These are phyloP conservation scores for Sphaerophoria rueppellii DNA, from an alignment of 2,888 invertebrate genomes.

Conservation along the genomic window DNA sequence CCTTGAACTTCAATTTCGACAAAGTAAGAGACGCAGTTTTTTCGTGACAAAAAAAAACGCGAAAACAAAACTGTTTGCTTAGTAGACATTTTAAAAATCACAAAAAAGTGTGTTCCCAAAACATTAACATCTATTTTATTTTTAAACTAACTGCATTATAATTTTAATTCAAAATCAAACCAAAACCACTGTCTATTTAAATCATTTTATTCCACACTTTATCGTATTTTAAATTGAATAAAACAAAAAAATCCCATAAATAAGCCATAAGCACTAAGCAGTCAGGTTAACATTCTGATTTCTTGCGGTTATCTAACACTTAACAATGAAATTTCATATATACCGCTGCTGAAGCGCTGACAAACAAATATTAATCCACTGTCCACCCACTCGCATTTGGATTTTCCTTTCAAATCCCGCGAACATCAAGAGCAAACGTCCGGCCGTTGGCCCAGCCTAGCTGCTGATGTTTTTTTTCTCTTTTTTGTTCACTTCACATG, in stretches of 20 bases:
- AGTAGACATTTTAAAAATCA: too few species aligned
- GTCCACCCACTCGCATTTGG: constrained; percentile 47
- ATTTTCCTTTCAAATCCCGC: constrained; percentile 8
- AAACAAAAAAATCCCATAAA: constrained; percentile 4
- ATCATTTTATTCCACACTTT: constrained; percentile 18
- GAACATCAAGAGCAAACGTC: constrained; percentile 23
- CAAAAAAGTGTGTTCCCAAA: too few species aligned
- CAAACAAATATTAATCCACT: constrained; percentile 32
- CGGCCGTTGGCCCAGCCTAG: background rate
- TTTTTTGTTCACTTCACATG: constrained; percentile 44
- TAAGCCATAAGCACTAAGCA: constrained; percentile 31
- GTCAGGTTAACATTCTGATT: constrained; percentile 11
- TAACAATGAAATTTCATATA: constrained; percentile 44
- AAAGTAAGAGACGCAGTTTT: too few species aligned
- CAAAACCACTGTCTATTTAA: background rate
- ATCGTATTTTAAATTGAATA: constrained; percentile 13
- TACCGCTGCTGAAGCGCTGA: constrained; percentile 13
- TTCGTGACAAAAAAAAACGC: too few species aligned
- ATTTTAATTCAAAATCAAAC: too few species aligned
- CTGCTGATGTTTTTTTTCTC: constrained; percentile 10
- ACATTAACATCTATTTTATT: too few species aligned
- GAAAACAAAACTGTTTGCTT: too few species aligned
- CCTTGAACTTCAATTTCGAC: too few species aligned
- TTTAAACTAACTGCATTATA: too few species aligned
- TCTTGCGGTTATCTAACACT: constrained; percentile 44